These are phyloP conservation scores for Leptinotarsa haldemani DNA, from an alignment of 2,888 invertebrate genomes.

Conservation along the genomic window DNA sequence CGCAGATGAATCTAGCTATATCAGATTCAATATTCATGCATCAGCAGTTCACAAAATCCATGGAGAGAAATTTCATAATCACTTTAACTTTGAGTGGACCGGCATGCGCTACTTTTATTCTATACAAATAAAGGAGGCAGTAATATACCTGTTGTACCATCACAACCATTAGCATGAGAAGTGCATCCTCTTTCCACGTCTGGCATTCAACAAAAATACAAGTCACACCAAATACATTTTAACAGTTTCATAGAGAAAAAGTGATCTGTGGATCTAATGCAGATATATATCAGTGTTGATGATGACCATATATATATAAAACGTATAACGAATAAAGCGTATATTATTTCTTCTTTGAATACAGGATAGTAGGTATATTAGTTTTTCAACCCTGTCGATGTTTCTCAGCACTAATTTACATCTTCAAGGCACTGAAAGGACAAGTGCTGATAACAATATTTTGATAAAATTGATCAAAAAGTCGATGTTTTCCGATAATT, in stretches of 20 bases:
- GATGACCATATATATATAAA: no score
- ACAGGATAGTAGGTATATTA: no score
- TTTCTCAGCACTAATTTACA: no score
- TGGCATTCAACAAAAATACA: constrained; percentile 74
- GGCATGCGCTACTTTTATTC: constrained; percentile 43
- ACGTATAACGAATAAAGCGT: no score
- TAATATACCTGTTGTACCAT: constrained; percentile 85
- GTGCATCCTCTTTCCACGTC: constrained; percentile 91
- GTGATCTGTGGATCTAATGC: not conserved
- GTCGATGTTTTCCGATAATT: no score
- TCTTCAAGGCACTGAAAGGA: no score
- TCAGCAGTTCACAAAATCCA: constrained; percentile 61
- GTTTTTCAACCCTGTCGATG: no score
- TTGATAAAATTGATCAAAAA: no score
- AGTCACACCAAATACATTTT: constrained; percentile 68
- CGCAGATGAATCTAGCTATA: not conserved
- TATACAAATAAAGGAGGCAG: constrained; percentile 42
- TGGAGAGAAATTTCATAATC: constrained; percentile 39
- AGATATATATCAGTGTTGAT: not conserved
- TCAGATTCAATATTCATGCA: constrained; percentile 60
- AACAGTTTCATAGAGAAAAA: constrained; percentile 11
- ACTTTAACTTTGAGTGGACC: constrained; percentile 1
- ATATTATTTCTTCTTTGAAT: no score
- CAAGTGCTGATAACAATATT: no score
- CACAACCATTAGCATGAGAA: constrained; percentile 93